Base-by-base conservation (phyloP, 2,797 vertebrate genomes). In the Serranus cabrilla region DNA sequence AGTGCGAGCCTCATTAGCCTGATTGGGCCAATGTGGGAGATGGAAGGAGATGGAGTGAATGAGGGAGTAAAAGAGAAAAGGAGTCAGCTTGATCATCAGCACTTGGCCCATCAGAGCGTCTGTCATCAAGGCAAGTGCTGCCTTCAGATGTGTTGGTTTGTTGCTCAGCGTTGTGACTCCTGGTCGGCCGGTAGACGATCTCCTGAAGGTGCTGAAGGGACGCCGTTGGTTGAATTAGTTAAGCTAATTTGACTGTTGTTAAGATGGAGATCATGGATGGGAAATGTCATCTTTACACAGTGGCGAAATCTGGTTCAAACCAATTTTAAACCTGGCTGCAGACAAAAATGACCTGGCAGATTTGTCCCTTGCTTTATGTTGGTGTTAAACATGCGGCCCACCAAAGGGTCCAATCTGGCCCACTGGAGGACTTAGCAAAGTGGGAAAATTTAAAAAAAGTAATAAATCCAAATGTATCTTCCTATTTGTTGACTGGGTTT, bases 1-100 rank as follows among this genome's bases (percentile, higher is more conserved):
- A 94, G 92, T 87, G 92, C 80, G 85, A 89, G 90, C 80, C 85
- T 92, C 91, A 93, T 94, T 94, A 94, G 92, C 74, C 85, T 93
- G 93, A 94, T 94, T 94, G 92, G 89, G 82, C 90, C 76, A 57
- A 88, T 90, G 92, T 89, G 84, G 91, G 81, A 87, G 85, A 89
- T 80, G 71, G 78, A 85, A 78, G 60, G 81, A 88, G 87, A 89
- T 80, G 72, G 84, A 91, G 87, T 83, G 85, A 89, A 88, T 74
- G 74, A 82, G 80, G 46, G 52, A 80, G 87, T 58, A 60, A 86
- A 86, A 66, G 70, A 74, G 92, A 90, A 93, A 93, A 93, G 90
- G 92, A 92, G 90, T 84, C 87, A 78, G 87, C 87, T 86, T 84
- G 84, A 88, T 91, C 89, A 90, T 93, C 90, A 90, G 90, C 84